Evolutionary conservation across 2,888 invertebrate genomes (phyloP).

Genomic region (Mechanitis messenoides): DNA sequence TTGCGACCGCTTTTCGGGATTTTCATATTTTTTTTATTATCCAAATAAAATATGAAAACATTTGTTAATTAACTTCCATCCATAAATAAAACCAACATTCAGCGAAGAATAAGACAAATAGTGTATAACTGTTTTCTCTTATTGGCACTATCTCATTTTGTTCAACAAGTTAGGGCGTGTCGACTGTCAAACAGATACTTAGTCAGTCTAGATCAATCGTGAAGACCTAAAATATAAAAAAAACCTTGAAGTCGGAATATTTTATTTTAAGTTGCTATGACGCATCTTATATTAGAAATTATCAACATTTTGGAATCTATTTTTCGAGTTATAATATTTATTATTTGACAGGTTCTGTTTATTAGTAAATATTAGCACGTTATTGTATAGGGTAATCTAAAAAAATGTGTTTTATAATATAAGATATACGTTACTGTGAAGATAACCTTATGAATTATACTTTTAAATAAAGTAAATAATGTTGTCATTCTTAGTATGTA

Average conservation of each 20-base stretch:
- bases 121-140: conserved; percentile 17
- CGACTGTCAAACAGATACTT: background rate
- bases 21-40: too few species aligned
- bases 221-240: background rate
- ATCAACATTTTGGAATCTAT: too few species aligned
- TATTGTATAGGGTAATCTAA: too few species aligned
- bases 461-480: conserved; percentile 1
- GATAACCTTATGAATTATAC: conserved; percentile 7
- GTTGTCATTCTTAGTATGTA: conserved; percentile 16
- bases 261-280: background rate
- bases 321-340: too few species aligned
- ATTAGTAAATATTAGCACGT: too few species aligned
- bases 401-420: too few species aligned
- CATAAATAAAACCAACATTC: background rate
- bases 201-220: background rate
- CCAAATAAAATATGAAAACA: too few species aligned
- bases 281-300: too few species aligned
- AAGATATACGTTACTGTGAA: too few species aligned
- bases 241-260: background rate
- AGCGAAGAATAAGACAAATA: background rate
- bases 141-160: conserved; percentile 19
- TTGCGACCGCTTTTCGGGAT: too few species aligned
- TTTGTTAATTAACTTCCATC: too few species aligned
- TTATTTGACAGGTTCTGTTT: too few species aligned
- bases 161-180: conserved; percentile 20